phyloP scores from a whole-genome alignment of 2,888 invertebrate genomes.

The Sesamia inferens region DNA sequence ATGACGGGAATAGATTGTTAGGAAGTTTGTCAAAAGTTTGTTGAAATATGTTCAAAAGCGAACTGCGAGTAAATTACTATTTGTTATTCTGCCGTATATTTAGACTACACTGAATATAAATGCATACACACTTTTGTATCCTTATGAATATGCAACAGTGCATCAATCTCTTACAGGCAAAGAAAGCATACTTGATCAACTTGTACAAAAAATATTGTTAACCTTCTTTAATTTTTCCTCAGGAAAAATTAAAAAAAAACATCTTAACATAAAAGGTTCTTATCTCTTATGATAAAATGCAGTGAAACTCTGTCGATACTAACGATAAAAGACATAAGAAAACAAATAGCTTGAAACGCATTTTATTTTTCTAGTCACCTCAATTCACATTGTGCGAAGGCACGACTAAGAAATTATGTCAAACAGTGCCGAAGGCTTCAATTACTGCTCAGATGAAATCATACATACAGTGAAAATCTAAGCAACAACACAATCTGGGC shows the following conservation, averaged over 20 bases:
- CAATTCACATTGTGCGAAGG: neutral
- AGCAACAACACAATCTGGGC: conserved; percentile 32
- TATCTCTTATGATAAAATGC: too few relatives aligned
- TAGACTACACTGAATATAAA: neutral
- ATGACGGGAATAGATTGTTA: conserved; percentile 16
- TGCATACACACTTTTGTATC: too few relatives aligned
- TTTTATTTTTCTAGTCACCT: neutral
- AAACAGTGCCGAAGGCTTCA: conserved; percentile 27
- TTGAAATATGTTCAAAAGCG: neutral
- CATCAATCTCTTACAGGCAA: too few relatives aligned
- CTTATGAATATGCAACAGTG: too few relatives aligned
- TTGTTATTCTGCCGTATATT: neutral
- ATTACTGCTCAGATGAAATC: conserved; percentile 40
- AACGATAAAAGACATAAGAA: too few relatives aligned
- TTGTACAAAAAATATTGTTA: too few relatives aligned
- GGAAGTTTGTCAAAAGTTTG: neutral
- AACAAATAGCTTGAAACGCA: neutral
- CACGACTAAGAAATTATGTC: conserved; percentile 24
- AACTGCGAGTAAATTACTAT: neutral
- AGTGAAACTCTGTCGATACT: too few relatives aligned
- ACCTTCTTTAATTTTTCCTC: too few relatives aligned
- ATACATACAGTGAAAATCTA: conserved; percentile 26
- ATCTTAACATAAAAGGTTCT: too few relatives aligned
- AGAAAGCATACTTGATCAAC: too few relatives aligned
- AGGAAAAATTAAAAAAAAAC: too few relatives aligned